These are phyloP conservation scores for Anoplolepis gracilipes DNA, from an alignment of 1,140 invertebrate species.

Conservation along the genomic window DNA sequence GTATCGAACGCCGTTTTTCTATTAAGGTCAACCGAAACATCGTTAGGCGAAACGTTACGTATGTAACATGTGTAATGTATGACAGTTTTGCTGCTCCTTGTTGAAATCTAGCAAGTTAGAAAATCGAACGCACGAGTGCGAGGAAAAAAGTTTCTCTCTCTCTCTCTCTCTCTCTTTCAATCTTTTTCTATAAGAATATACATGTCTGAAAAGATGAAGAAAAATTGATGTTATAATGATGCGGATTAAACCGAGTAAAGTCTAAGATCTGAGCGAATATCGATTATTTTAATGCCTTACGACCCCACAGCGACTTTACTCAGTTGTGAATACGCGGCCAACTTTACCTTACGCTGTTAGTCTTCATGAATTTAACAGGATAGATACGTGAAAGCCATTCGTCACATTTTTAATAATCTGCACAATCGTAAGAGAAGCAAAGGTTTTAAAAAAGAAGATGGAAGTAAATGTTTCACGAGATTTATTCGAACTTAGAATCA, in stretches of 20 bases:
- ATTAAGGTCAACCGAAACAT: conserved; percentile 50
- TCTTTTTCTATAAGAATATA: background rate
- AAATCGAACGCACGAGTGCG: background rate
- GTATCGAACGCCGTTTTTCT: conserved; percentile 51
- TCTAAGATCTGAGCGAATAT: conserved; percentile 36
- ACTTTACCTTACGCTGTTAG: conserved; percentile 47
- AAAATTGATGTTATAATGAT: conserved; percentile 31
- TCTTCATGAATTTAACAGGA: conserved; percentile 45
- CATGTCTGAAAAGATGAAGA: background rate
- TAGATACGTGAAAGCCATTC: conserved; percentile 33
- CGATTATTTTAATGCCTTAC: conserved; percentile 51
- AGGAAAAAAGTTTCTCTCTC: background rate
- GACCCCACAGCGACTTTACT: conserved; percentile 31
- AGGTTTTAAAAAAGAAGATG: background rate
- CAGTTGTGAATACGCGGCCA: conserved; percentile 46
- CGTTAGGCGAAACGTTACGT: conserved; percentile 8
- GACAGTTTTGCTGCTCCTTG: no score
- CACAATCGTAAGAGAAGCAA: background rate
- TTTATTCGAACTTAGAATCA: background rate
- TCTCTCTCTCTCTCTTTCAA: background rate
- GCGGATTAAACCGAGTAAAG: conserved; percentile 37
- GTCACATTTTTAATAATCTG: conserved; percentile 20
- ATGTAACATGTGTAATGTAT: background rate
- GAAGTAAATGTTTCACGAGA: background rate
- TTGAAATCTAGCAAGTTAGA: background rate